Conservation (phyloP, 2,113 vertebrate genomes). For the Psilopsiagon aymara region DNA sequence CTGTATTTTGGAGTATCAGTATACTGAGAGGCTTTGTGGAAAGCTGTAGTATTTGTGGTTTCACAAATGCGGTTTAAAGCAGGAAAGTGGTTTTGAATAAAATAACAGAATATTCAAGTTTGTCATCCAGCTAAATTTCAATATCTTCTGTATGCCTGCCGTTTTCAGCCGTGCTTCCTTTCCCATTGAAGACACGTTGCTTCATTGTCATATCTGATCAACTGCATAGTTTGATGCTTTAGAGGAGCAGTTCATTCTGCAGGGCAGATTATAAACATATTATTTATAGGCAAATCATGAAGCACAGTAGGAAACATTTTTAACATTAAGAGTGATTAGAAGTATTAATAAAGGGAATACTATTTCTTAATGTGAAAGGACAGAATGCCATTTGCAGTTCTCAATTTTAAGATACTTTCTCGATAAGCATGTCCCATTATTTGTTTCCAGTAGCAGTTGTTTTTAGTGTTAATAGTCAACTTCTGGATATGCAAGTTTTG, state of each 20-base stretch:
- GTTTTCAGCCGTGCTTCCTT: neutral
- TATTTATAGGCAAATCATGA: neutral
- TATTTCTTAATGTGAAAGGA: neutral
- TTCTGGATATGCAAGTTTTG: neutral
- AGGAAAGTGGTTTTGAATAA: neutral
- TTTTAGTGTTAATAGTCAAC: neutral
- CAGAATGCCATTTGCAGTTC: neutral
- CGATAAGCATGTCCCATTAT: neutral
- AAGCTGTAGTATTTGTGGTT: neutral
- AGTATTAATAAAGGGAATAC: constrained; percentile 2
- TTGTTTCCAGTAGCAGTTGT: neutral
- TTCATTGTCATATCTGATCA: neutral
- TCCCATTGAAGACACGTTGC: neutral
- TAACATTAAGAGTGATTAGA: neutral
- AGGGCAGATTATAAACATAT: neutral
- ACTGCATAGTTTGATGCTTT: neutral
- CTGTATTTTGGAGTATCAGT: neutral
- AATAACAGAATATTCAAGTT: neutral
- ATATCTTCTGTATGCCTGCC: neutral
- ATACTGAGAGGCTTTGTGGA: neutral
- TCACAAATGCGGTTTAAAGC: neutral
- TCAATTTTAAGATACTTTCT: neutral
- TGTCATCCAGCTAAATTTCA: neutral
- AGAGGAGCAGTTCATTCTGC: neutral
- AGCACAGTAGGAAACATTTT: neutral